Base-by-base conservation (phyloP, 2,888 invertebrate genomes). In the Sminthurinus aureus region DNA sequence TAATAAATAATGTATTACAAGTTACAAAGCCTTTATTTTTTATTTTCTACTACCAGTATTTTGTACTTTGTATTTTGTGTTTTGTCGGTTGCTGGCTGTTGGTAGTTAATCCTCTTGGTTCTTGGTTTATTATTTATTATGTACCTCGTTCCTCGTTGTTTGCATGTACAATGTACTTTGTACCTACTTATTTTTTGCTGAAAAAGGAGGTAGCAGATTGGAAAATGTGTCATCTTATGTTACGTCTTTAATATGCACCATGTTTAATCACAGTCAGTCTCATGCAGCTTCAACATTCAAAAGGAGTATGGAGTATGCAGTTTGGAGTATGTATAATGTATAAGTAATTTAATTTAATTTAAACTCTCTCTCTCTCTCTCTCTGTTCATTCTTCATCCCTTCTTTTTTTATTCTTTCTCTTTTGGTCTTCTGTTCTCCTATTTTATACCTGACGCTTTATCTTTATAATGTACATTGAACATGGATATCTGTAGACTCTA, bases 271-370 rank as follows among this genome's bases (percentile, higher is more conserved):
- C 18, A 58, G 58, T 38, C 38, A 38, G 6, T 38, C 38, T 38
- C 6, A 38, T 38, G 38, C 38, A 58, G 58, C 58, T 58, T 11
- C 58, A 18, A 58, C 2, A 15, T 11, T 13, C 8, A 52, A 52
- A 24, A 71, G 71, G 71, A 71, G 24, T 73, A 38, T 38, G 6
- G 6, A 38, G n/a, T n/a, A n/a, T n/a, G n/a, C n/a, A 38, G 6
- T 38, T 1, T 38, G 6, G 38, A 38, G 38, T 1, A 38, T 38
- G n/a, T n/a, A 38, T 4, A 38, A 38, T 1, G 38, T 1, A 38
- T 38, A 38, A 38, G 38, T 38, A 38, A 38, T 38, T 38, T 38
- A 73, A 58, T 76, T 76, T 51, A 76, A 76, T 76, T 76, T 75
- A 75, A 73, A 58, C 76, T 71, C 71, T 69, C 67, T 69, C 67